Evolutionary conservation across 2,113 vertebrate genomes (phyloP).

Genomic region (Ifrita kowaldi): DNA sequence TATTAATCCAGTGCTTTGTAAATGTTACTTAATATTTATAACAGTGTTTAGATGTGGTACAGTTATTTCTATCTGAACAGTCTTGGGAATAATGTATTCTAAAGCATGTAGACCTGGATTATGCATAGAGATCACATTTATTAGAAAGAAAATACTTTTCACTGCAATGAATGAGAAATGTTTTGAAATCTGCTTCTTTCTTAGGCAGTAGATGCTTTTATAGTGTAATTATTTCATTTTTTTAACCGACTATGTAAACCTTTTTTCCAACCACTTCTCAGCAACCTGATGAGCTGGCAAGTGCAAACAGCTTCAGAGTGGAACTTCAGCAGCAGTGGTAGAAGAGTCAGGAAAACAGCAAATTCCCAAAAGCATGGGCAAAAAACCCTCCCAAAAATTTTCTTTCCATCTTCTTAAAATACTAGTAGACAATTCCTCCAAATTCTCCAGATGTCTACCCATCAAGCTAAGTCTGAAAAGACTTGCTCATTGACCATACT

Average conservation of each 20-base stretch:
- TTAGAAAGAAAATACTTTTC: not conserved
- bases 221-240: not conserved
- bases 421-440: not conserved
- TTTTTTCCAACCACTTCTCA: not conserved
- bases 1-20: not conserved
- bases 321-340: not conserved
- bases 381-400: not conserved
- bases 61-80: not conserved
- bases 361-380: not conserved
- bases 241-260: not conserved
- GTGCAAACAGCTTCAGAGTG: not conserved
- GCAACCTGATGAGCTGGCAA: not conserved
- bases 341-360: not conserved
- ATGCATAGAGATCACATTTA: not conserved
- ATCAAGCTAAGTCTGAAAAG: not conserved
- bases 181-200: not conserved
- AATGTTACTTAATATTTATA: not conserved
- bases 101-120: not conserved
- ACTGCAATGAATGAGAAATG: not conserved
- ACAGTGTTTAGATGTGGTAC: not conserved
- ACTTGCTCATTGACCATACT: not conserved
- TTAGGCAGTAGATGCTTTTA: not conserved
- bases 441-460: not conserved
- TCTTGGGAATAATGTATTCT: not conserved
- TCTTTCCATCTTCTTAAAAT: not conserved